Evolutionary conservation across 2,888 invertebrate species (phyloP).

Genomic region (Plagodis pulveraria): DNA sequence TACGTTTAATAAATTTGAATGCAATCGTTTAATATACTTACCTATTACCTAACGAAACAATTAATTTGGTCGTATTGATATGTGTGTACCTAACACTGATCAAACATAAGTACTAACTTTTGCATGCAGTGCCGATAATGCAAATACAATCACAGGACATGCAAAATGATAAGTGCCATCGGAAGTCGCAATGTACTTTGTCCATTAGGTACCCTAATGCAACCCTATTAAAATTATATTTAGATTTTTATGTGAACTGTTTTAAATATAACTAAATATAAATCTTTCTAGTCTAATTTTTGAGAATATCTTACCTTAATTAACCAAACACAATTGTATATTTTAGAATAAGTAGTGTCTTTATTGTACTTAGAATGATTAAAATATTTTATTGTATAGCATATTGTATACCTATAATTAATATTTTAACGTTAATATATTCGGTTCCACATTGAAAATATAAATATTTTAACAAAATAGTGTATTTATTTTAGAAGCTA

Average conservation of each 20-base stretch:
- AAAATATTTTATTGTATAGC: slow-evolving; percentile 15
- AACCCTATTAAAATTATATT: slow-evolving; percentile 8
- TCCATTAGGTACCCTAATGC: not conserved
- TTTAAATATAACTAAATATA: slow-evolving; percentile 12
- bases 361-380: slow-evolving; percentile 8
- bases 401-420: slow-evolving; percentile 13
- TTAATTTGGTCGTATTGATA: too few species aligned
- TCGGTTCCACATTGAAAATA: slow-evolving; percentile 7
- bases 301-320: slow-evolving; percentile 21
- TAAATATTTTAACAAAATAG: slow-evolving; percentile 4
- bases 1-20: too few species aligned
- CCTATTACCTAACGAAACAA: too few species aligned
- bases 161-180: slow-evolving; percentile 36
- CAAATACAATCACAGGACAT: slow-evolving; percentile 24
- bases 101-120: not conserved
- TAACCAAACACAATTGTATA: slow-evolving; percentile 22
- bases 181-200: slow-evolving; percentile 11
- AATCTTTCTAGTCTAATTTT: slow-evolving; percentile 42
- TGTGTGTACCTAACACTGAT: not conserved
- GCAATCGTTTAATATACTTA: too few species aligned
- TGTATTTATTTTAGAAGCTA: slow-evolving; percentile 1
- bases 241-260: slow-evolving; percentile 26
- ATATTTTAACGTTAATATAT: slow-evolving; percentile 12
- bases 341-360: slow-evolving; percentile 25
- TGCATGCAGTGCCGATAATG: slow-evolving; percentile 9